These are phyloP conservation scores for Drosophila simulans DNA, from an alignment of 1,140 invertebrate genomes.

Conservation along the genomic window DNA sequence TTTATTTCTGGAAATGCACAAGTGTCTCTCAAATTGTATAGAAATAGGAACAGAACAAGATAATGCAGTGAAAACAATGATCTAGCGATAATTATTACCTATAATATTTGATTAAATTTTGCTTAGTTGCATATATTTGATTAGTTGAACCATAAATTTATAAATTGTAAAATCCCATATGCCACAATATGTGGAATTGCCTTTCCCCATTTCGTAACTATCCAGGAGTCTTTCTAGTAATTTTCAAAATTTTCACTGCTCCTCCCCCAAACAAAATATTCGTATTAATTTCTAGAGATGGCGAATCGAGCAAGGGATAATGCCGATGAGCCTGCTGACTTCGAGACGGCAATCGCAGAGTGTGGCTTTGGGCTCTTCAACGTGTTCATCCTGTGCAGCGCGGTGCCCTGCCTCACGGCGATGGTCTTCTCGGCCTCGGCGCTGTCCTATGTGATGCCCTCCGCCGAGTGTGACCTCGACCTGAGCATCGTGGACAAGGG, in stretches of 20 bases:
- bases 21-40: background rate
- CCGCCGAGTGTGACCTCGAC: conserved; percentile 89
- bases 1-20: background rate
- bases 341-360: conserved; percentile 87
- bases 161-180: background rate
- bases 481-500: conserved; percentile 88
- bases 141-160: no score
- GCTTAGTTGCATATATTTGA: no score
- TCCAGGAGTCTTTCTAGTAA: conserved; percentile 11
- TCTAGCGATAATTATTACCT: no score
- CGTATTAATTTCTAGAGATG: conserved; percentile 12
- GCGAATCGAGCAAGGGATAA: conserved; percentile 4
- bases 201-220: background rate
- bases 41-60: background rate
- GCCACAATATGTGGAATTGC: background rate
- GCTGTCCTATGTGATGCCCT: conserved; percentile 89
- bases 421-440: conserved; percentile 88
- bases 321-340: conserved; percentile 84
- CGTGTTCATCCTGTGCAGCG: conserved; percentile 86
- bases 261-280: no score
- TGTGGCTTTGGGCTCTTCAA: conserved; percentile 89
- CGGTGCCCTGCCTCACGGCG: conserved; percentile 87
- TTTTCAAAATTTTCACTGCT: conserved; percentile 20
- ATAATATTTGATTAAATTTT: no score
- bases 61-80: no score